Evolutionary conservation across 1,140 invertebrate genomes (phyloP), one percentile per base, ranked within the genome.

Genomic region (Orchestia grillus): DNA sequence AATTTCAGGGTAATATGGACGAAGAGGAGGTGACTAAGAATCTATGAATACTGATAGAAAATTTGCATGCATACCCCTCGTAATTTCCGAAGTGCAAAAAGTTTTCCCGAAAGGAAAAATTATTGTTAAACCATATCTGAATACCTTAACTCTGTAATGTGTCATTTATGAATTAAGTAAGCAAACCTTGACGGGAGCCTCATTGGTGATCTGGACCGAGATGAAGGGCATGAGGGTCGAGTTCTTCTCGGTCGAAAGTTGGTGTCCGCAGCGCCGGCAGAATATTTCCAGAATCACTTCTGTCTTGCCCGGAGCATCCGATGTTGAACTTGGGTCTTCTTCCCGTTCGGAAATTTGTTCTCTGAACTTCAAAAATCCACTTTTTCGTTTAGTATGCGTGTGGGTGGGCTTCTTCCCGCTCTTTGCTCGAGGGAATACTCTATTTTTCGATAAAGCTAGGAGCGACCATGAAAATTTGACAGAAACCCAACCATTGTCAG

Each of bases 401-500:
- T 15, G 15, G 36, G 28, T 3, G 11, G 62, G 36, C 36, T 77
- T 77, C 28, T 77, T 77, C 11, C 11, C 28, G 28, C 28, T 77
- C 36, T 77, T 77, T 77, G 36, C 62, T 23, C 36, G 1, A 23
- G 62, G 62, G 62, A 3, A 36, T 36, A 77, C 62, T 77, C 1
- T 77, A 8, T 36, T 77, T 36, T 77, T 8, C 62, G 62, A 77
- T 77, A 77, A 36, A 90, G 88, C 0, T 44, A 90, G 88, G 15
- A 90, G 88, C 28, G 88, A 43, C 3, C 44, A 45, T 45, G 92
- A 44, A 47, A 94, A 40, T 28, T 94, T 45, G 4, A 94, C 40
- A 8, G 92, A 94, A 44, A 94, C 92, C 92, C 92, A 94, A 44
- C 92, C 92, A 40, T 94, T 94, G 43, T 44, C 92, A 94, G 92